Percentiles rank a stretch among this genome's conserved stretches.
Evolutionary conservation across 2,797 vertebrate genomes (phyloP).

Genomic region (Chrosomus eos): DNA sequence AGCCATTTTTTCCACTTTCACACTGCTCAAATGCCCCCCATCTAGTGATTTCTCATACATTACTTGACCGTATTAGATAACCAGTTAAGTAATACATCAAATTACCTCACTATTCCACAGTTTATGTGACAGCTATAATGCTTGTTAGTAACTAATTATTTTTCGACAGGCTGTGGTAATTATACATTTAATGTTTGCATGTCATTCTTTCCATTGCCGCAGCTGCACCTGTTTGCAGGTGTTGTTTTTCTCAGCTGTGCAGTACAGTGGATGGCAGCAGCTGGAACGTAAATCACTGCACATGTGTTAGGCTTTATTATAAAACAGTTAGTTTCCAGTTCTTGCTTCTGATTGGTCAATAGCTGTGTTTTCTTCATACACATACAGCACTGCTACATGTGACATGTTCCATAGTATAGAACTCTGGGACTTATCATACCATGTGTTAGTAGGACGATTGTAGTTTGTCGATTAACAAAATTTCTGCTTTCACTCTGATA

Average conservation of each 20-base stretch:
- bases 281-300: background rate
- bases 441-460: background rate
- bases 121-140: background rate
- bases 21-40: background rate
- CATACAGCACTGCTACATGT: background rate
- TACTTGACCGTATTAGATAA: background rate
- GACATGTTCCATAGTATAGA: background rate
- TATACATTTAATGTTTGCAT: background rate
- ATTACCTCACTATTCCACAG: background rate
- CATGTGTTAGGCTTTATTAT: background rate
- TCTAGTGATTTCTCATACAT: background rate
- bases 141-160: background rate
- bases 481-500: background rate
- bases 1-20: background rate
- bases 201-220: conserved; percentile 44
- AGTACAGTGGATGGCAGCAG: background rate
- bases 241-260: conserved; percentile 14
- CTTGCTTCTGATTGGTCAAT: too few species aligned
- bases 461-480: background rate
- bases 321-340: too few species aligned
- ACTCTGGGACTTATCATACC: background rate
- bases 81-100: background rate
- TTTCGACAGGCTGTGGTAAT: conserved; percentile 7
- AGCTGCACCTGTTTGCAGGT: conserved; percentile 27
- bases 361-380: background rate